Conservation (phyloP, 2,797 vertebrate genomes). For the Cirrhinus mrigala region DNA sequence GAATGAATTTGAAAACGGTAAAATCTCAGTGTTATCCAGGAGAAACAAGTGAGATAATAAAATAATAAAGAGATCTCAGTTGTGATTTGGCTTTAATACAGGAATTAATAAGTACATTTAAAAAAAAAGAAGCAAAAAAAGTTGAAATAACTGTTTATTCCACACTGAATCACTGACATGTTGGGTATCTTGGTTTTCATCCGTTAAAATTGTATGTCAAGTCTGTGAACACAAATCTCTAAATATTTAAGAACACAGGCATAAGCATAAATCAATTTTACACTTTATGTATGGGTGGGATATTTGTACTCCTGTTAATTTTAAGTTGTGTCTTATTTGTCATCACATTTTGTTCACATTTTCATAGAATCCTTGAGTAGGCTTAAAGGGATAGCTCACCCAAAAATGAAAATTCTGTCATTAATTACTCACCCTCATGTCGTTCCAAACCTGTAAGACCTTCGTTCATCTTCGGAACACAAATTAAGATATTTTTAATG, state of each 20-base stretch:
- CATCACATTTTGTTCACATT: background rate
- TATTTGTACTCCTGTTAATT: slow-evolving; percentile 4
- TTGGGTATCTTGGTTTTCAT: background rate
- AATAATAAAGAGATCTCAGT: background rate
- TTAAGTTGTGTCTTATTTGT: slow-evolving; percentile 12
- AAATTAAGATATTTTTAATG: too few species aligned
- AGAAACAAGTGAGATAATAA: background rate
- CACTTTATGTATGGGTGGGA: background rate
- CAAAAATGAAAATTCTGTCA: too few species aligned
- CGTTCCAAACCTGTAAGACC: too few species aligned
- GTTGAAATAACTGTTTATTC: background rate
- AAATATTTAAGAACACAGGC: slow-evolving; percentile 5
- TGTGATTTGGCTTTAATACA: background rate
- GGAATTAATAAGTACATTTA: background rate
- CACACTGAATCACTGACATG: background rate
- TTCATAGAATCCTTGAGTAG: slow-evolving; percentile 13
- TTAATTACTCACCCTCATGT: too few species aligned
- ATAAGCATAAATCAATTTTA: slow-evolving; percentile 7
- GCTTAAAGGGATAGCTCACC: too few species aligned
- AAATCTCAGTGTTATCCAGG: background rate
- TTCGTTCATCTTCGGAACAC: too few species aligned
- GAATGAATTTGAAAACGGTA: too few species aligned
- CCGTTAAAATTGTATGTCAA: background rate
- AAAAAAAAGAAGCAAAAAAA: background rate
- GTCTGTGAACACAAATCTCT: background rate